Evolutionary conservation across 2,888 invertebrate species (phyloP).

Genomic region (Perizoma flavofasciatum): DNA sequence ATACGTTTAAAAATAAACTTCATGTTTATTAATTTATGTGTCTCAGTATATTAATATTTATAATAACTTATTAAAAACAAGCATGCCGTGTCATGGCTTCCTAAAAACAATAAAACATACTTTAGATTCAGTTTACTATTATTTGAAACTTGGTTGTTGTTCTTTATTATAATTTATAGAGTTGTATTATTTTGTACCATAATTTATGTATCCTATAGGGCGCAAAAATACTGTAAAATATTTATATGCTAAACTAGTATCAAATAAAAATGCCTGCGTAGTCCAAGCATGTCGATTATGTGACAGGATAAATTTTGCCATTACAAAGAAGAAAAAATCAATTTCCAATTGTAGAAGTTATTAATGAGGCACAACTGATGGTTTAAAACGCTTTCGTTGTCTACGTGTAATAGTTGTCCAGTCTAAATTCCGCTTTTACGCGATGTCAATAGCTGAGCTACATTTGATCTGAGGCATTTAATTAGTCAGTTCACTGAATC

Average conservation of each 20-base stretch:
- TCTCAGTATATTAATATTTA: slow-evolving; percentile 25
- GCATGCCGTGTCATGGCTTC: slow-evolving; percentile 41
- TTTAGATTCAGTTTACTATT: slow-evolving; percentile 19
- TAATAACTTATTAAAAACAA: slow-evolving; percentile 29
- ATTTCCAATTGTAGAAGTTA: too few relatives aligned
- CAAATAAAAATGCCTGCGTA: slow-evolving; percentile 45
- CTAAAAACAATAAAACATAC: slow-evolving; percentile 4
- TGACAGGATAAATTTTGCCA: slow-evolving; percentile 22
- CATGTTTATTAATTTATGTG: slow-evolving; percentile 48
- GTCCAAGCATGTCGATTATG: slow-evolving; percentile 48
- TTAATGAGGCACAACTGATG: background rate
- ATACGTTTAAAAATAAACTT: slow-evolving; percentile 36
- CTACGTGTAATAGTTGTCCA: too few relatives aligned
- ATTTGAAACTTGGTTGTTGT: slow-evolving; percentile 34
- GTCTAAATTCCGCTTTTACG: background rate
- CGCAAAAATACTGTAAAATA: slow-evolving; percentile 2
- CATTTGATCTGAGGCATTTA: background rate
- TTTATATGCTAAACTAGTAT: slow-evolving; percentile 22
- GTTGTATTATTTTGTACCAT: slow-evolving; percentile 12
- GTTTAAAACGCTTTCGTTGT: background rate
- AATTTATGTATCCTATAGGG: slow-evolving; percentile 9
- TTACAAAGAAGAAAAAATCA: slow-evolving; percentile 19
- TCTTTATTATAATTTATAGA: slow-evolving; percentile 29
- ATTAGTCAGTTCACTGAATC: too few relatives aligned
- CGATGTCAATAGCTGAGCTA: too few relatives aligned